Base-by-base conservation (phyloP, 2,797 vertebrate genomes). In the Peromyscus eremicus region DNA sequence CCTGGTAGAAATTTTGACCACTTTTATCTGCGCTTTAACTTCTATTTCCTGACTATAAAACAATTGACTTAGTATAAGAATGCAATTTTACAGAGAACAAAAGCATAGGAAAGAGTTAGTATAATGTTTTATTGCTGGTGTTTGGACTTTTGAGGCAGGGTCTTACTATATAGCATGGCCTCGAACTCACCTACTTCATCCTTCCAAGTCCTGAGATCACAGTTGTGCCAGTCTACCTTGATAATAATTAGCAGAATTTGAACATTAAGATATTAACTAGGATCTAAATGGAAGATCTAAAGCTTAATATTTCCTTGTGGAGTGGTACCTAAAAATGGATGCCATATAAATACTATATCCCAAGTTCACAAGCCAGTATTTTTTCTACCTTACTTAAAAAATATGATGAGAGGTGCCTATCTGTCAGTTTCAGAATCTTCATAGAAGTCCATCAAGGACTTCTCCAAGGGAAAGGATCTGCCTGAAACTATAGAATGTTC, bases 381-480 rank as follows among this genome's bases (percentile, higher is more conserved):
- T 60, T 73, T 27, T 89, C 90, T 92, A 34, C 14, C 89, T 91
- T 71, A 34, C 40, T 68, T 60, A 96, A 96, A 66, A 34, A 91
- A n/a, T 1, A 55, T 86, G 93, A 46, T 90, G 19, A 88, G 9
- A 82, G 5, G 64, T 10, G 0, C 75, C 81, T 71, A 37, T 94
- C 34, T 70, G 21, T 64, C 82, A 84, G 14, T 80, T 68, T 89
- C n/a, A 55, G 40, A 90, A 2, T 85, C 25, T 64, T 95, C 40
- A 89, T 89, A 86, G 60, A 12, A 95, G 32, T 27, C 6, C n/a
- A 40, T 93, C 80, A 89, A 96, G 68, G 62, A 80, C 21, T 40
- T 92, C 81, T 62, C n/a, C 12, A 92, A 64, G 12, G 14, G 21
- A 82, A 92, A 91, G 29, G 17, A 84, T 6, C 25, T 81, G 34